A percentile compares a stretch with the other conserved stretches of the same genome.
These are phyloP conservation scores for Drosophila meridiana DNA, from an alignment of 2,888 invertebrate genomes.

Conservation along the genomic window DNA sequence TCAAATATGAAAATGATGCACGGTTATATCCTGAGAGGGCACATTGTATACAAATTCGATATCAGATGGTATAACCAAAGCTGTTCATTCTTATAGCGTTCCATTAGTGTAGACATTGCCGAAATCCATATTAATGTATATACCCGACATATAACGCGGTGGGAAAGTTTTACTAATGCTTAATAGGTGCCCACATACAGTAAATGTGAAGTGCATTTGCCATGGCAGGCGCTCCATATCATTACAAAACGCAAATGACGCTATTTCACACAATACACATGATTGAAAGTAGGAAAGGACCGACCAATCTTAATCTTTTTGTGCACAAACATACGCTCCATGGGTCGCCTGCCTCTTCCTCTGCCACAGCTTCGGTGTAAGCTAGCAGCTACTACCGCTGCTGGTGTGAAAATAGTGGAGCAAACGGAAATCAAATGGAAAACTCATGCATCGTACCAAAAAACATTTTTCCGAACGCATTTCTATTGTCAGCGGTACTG, in stretches of 20 bases:
- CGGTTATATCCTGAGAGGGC: background rate
- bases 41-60: background rate
- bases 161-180: background rate
- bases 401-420: constrained; percentile 56
- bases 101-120: background rate
- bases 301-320: constrained; percentile 75
- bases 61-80: background rate
- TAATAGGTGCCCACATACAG: background rate
- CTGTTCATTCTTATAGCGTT: background rate
- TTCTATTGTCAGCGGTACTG: constrained; percentile 72
- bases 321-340: constrained; percentile 63
- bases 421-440: constrained; percentile 81
- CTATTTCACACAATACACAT: constrained; percentile 49
- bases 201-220: constrained; percentile 13
- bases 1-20: background rate
- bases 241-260: constrained; percentile 70
- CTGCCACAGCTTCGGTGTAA: constrained; percentile 14
- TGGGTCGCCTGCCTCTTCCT: constrained; percentile 13
- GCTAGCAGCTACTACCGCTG: constrained; percentile 3
- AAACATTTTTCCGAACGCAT: constrained; percentile 73
- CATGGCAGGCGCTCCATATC: constrained; percentile 24
- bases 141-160: too few relatives aligned
- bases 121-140: background rate
- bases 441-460: constrained; percentile 73
- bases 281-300: constrained; percentile 4